phyloP scores from a whole-genome alignment of 1,140 invertebrate species.

The Cydia pomonella region DNA sequence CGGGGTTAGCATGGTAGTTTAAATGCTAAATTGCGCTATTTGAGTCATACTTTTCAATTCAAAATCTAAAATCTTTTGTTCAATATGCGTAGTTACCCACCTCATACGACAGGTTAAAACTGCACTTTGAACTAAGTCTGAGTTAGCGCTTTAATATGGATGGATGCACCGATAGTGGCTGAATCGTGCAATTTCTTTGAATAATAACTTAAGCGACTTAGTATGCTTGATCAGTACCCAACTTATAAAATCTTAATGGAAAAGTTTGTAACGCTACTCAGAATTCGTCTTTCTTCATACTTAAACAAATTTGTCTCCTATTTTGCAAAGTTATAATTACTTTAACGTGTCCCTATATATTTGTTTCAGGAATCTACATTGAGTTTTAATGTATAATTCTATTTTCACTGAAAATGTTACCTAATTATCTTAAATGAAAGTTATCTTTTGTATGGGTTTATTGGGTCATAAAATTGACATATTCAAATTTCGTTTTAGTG shows the following conservation, averaged over 20 bases:
- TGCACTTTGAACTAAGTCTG: constrained; percentile 2
- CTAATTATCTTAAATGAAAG: constrained; percentile 18
- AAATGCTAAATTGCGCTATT: background rate
- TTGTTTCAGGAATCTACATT: background rate
- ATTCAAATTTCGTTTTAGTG: no score
- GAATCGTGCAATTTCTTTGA: background rate
- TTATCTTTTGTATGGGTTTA: constrained; percentile 10
- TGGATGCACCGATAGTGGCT: background rate
- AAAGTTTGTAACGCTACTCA: constrained; percentile 13
- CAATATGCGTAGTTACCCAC: background rate
- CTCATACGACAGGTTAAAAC: background rate
- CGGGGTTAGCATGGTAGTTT: background rate
- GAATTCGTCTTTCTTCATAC: background rate
- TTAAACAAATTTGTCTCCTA: constrained; percentile 11
- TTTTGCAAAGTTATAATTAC: constrained; percentile 14
- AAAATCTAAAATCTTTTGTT: background rate
- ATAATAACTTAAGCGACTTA: constrained; percentile 19
- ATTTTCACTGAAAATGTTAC: background rate
- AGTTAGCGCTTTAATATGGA: background rate
- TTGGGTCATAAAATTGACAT: no score
- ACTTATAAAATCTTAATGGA: constrained; percentile 23
- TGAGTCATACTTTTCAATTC: no score
- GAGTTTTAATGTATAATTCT: constrained; percentile 10
- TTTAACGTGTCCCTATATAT: constrained; percentile 9
- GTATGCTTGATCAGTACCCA: constrained; percentile 11